These are phyloP conservation scores for Drosophila tsacasi DNA, from an alignment of 1,140 invertebrate genomes.

Conservation along the genomic window DNA sequence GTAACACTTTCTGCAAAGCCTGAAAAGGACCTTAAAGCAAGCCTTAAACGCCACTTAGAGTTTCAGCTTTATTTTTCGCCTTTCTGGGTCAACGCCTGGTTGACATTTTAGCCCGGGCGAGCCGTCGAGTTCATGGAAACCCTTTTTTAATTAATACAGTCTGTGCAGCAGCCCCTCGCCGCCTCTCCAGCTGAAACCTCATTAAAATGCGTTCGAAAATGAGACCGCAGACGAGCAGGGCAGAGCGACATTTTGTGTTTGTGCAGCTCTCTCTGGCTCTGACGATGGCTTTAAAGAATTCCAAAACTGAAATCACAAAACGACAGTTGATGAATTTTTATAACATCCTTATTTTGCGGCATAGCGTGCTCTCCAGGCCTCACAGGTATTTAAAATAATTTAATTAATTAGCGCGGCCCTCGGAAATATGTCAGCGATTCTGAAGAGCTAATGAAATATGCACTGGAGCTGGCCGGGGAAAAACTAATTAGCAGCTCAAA, in stretches of 20 bases:
- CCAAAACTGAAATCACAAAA: conserved; percentile 64
- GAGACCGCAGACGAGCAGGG: conserved; percentile 23
- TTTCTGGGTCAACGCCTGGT: conserved; percentile 66
- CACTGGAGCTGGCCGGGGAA: conserved; percentile 1
- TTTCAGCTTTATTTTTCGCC: conserved; percentile 33
- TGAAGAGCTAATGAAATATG: conserved; percentile 41
- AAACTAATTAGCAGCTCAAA: conserved; percentile 36
- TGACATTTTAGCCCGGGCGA: conserved; percentile 55
- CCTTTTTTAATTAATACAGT: conserved; percentile 81
- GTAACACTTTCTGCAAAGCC: conserved; percentile 47
- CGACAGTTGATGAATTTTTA: conserved; percentile 65
- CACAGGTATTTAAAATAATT: conserved; percentile 50
- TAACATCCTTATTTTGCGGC: conserved; percentile 3
- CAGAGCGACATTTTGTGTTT: conserved; percentile 31
- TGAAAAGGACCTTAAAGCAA: conserved; percentile 54
- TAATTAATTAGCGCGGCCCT: conserved; percentile 33
- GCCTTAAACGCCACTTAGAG: conserved; percentile 49
- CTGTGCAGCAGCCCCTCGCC: conserved; percentile 19
- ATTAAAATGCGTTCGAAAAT: conserved; percentile 73
- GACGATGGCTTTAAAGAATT: conserved; percentile 29
- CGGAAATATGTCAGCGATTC: conserved; percentile 41
- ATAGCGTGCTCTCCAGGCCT: neutral
- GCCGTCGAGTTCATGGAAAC: conserved; percentile 58
- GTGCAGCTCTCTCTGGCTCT: conserved; percentile 30
- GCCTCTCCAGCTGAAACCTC: conserved; percentile 55